These are phyloP conservation scores for Chrysodeixis includens DNA, from an alignment of 2,888 invertebrate genomes.

Conservation along the genomic window DNA sequence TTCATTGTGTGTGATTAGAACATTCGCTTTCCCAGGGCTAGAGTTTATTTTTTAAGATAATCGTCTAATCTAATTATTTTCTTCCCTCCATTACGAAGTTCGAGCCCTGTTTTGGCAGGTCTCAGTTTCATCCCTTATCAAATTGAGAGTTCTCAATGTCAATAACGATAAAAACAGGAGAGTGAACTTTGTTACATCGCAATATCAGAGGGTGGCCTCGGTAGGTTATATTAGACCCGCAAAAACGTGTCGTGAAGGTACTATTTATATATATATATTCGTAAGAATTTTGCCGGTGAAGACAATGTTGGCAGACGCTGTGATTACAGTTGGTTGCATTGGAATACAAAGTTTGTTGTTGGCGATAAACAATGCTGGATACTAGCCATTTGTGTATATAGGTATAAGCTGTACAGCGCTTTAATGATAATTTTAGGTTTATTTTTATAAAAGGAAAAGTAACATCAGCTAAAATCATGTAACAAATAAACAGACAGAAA, in stretches of 20 bases:
- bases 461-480: no score
- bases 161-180: conserved; percentile 51
- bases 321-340: not conserved
- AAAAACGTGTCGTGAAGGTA: conserved; percentile 46
- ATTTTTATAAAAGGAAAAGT: no score
- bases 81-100: conserved; percentile 25
- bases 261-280: conserved; percentile 47
- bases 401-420: not conserved
- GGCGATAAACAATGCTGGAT: conserved; percentile 2
- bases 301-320: conserved; percentile 13
- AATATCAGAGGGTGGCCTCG: conserved; percentile 48
- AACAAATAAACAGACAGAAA: no score
- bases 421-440: no score
- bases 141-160: conserved; percentile 48
- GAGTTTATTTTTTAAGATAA: not conserved
- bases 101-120: conserved; percentile 32
- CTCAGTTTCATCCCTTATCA: conserved; percentile 45
- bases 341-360: not conserved
- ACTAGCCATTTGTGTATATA: not conserved
- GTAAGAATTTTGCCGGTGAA: conserved; percentile 27
- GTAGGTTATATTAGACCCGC: conserved; percentile 40
- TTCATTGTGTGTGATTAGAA: not conserved
- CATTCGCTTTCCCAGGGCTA: not conserved
- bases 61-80: not conserved
- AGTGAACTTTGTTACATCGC: conserved; percentile 43